Evolutionary conservation across 2,888 invertebrate species (phyloP).

Genomic region (Conus canariensis): DNA sequence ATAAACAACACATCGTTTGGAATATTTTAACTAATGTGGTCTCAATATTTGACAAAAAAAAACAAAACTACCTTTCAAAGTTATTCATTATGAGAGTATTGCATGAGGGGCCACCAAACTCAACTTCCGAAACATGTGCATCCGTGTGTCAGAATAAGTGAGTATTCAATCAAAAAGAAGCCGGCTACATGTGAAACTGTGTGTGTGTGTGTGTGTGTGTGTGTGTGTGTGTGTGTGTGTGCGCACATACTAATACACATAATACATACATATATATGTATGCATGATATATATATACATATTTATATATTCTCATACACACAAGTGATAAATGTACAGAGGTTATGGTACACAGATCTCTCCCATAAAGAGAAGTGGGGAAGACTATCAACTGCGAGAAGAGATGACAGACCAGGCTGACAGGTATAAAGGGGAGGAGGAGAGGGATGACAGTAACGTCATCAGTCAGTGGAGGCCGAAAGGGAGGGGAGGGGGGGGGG

Average conservation of each 20-base stretch:
- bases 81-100: no score
- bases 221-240: conserved; percentile 9
- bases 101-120: no score
- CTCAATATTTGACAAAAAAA: no score
- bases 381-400: not conserved
- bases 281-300: not conserved
- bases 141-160: no score
- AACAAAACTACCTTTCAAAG: no score
- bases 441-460: not conserved
- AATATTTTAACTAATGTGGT: not conserved
- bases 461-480: not conserved
- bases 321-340: not conserved
- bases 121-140: no score
- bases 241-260: not conserved
- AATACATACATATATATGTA: not conserved
- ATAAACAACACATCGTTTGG: no score
- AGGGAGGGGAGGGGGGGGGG: not conserved
- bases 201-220: conserved; percentile 3
- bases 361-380: no score
- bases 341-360: not conserved
- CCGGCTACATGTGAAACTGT: not conserved
- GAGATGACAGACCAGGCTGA: no score
- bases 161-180: not conserved
- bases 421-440: not conserved
- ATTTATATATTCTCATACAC: not conserved